phyloP scores from a whole-genome alignment of 2,113 vertebrate genomes.

The Anseranas semipalmata region DNA sequence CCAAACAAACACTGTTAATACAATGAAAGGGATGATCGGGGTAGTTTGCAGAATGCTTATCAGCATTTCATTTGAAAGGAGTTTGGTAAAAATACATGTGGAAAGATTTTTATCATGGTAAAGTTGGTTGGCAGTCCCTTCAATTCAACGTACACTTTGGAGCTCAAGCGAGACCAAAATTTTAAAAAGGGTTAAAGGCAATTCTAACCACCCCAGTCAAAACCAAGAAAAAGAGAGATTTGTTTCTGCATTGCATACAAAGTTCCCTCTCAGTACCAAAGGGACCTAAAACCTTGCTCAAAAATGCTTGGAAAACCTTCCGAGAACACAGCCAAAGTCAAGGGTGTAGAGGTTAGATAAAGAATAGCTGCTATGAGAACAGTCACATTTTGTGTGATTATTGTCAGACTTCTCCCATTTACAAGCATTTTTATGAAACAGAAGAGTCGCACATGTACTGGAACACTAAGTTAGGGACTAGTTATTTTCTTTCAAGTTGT shows the following conservation, averaged over 20 bases:
- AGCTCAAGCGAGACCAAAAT: neutral
- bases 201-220: neutral
- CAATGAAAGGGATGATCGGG: neutral
- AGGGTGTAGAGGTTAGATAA: constrained; percentile 32
- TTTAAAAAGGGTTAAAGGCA: neutral
- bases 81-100: neutral
- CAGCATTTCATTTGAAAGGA: neutral
- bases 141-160: neutral
- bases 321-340: constrained; percentile 22
- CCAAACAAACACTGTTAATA: neutral
- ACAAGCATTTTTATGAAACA: constrained; percentile 43
- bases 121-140: neutral
- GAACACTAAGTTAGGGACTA: neutral
- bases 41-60: neutral
- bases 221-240: neutral
- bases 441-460: constrained; percentile 30
- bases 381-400: constrained; percentile 30
- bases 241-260: neutral
- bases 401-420: constrained; percentile 51
- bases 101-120: neutral
- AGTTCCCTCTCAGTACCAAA: neutral
- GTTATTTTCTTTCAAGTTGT: constrained; percentile 62
- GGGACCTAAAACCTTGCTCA: neutral
- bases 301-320: constrained; percentile 23
- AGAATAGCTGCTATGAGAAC: constrained; percentile 30